phyloP scores from a whole-genome alignment of 2,888 invertebrate species.

The Polyploca ridens region DNA sequence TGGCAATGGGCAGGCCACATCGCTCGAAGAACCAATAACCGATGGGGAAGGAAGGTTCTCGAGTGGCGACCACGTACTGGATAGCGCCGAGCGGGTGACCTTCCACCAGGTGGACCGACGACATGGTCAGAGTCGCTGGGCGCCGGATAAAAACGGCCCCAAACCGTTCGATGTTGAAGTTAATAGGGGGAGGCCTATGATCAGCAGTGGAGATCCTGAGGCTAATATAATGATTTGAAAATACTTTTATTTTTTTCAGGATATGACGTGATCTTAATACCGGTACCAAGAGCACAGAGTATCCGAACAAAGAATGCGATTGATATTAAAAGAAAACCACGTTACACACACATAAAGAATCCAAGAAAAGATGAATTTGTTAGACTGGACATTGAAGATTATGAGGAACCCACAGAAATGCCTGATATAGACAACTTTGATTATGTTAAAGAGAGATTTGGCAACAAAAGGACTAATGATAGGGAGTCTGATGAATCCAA shows the following conservation, averaged over 20 bases:
- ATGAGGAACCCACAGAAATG: conserved; percentile 60
- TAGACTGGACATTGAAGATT: conserved; percentile 62
- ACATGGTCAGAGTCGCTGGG: no score
- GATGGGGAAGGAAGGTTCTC: no score
- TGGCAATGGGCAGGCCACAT: no score
- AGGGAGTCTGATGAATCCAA: conserved; percentile 25
- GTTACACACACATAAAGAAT: conserved; percentile 3
- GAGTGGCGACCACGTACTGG: no score
- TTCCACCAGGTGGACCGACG: no score
- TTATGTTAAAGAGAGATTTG: conserved; percentile 42
- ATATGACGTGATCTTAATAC: conserved; percentile 66
- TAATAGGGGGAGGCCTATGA: no score
- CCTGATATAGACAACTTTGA: conserved; percentile 64
- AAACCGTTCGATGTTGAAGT: no score
- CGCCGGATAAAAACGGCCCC: no score
- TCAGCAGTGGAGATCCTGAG: no score
- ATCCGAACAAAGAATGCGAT: conserved; percentile 27
- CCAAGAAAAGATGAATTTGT: conserved; percentile 27
- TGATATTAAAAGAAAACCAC: conserved; percentile 19
- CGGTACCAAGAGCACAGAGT: conserved; percentile 39
- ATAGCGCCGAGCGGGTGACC: no score
- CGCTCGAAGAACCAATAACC: no score
- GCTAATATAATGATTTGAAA: no score
- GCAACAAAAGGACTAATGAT: conserved; percentile 19
- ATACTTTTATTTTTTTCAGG: conserved; percentile 46